These are phyloP conservation scores for Spilarctia lutea DNA, from an alignment of 2,888 invertebrate species.

Conservation along the genomic window DNA sequence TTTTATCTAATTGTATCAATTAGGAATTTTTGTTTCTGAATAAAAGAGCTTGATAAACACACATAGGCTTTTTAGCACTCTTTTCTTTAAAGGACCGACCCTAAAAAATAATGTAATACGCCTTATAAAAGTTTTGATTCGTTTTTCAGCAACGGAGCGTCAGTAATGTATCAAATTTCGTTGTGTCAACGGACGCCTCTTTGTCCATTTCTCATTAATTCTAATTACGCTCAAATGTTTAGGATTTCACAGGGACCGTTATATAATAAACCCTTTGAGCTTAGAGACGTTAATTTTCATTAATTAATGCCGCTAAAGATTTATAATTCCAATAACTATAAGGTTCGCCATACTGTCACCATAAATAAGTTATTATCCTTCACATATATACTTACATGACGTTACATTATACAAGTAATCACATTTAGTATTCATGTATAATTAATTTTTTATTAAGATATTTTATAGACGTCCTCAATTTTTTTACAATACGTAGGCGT, in stretches of 20 bases:
- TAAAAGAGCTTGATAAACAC: not conserved
- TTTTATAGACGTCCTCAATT: not conserved
- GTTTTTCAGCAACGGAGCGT: slow-evolving; percentile 50
- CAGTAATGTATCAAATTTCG: slow-evolving; percentile 67
- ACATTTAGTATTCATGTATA: not conserved
- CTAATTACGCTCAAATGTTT: slow-evolving; percentile 74
- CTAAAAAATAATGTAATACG: slow-evolving; percentile 26
- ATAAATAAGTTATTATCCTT: not conserved
- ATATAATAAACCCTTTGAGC: slow-evolving; percentile 60
- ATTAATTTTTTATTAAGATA: not conserved
- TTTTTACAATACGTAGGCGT: not conserved
- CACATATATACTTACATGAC: not conserved
- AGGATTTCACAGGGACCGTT: slow-evolving; percentile 64
- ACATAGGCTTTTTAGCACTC: not conserved
- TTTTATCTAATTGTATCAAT: not conserved
- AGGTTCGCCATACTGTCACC: slow-evolving; percentile 21
- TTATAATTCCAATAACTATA: slow-evolving; percentile 36
- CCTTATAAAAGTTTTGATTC: slow-evolving; percentile 25
- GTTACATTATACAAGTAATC: not conserved
- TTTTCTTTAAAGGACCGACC: not conserved
- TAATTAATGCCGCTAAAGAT: slow-evolving; percentile 50
- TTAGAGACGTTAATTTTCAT: slow-evolving; percentile 57
- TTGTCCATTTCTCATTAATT: slow-evolving; percentile 77
- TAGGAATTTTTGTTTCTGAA: not conserved
- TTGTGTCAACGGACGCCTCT: slow-evolving; percentile 71